phyloP scores from a whole-genome alignment of 2,888 invertebrate species.

The Hypsopygia costalis region DNA sequence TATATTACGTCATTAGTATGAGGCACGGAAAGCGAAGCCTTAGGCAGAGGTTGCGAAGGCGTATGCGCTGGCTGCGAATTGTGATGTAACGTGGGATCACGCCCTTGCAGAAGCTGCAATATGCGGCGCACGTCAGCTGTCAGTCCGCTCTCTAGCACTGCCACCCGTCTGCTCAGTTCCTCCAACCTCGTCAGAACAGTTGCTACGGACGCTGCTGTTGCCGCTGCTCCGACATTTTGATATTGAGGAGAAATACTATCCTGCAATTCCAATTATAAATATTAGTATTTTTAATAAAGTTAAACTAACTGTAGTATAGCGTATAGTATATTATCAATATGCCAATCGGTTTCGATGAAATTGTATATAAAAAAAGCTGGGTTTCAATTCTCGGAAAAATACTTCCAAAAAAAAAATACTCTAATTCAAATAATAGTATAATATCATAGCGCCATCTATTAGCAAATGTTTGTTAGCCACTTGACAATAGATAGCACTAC shows the following conservation, averaged over 20 bases:
- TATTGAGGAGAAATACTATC: conserved; percentile 70
- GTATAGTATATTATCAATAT: too few relatives aligned
- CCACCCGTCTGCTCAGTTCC: conserved; percentile 84
- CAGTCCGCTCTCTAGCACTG: conserved; percentile 86
- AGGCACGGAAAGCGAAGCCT: conserved; percentile 66
- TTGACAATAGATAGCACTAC: too few relatives aligned
- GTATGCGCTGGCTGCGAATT: conserved; percentile 52
- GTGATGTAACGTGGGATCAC: conserved; percentile 44
- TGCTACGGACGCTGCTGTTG: conserved; percentile 64
- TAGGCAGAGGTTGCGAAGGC: conserved; percentile 60
- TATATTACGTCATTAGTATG: conserved; percentile 54
- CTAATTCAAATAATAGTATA: too few relatives aligned
- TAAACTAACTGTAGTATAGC: too few relatives aligned
- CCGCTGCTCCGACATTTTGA: conserved; percentile 64
- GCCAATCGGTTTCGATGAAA: too few relatives aligned
- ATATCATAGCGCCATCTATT: too few relatives aligned
- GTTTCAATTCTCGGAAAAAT: too few relatives aligned
- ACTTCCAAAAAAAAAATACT: too few relatives aligned
- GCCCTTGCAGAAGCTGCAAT: conserved; percentile 82
- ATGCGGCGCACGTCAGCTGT: conserved; percentile 88
- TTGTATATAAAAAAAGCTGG: too few relatives aligned
- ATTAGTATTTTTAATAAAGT: too few relatives aligned
- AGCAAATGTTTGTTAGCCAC: too few relatives aligned
- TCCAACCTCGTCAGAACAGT: conserved; percentile 84
- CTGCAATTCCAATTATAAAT: conserved; percentile 27